Base-by-base conservation (phyloP, 2,888 invertebrate genomes). In the Lepidonotus clava region DNA sequence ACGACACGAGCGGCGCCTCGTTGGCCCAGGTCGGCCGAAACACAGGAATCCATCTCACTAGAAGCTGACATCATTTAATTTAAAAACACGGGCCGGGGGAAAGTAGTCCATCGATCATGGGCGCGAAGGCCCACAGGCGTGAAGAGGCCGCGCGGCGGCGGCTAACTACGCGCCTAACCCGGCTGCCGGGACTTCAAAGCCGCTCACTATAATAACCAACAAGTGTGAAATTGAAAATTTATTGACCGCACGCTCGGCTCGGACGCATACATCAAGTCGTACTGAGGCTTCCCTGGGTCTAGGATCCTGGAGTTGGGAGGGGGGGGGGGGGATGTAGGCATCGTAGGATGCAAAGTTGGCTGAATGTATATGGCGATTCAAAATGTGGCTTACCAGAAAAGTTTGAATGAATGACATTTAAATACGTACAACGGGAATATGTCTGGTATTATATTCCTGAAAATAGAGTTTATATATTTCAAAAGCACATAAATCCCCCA, bases 171-270 rank as follows among this genome's bases (percentile, higher is more conserved):
- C 71, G 46, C 46, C 46, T 85, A 85, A 85, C 85, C 53, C 66
- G 34, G 38, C 21, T n/a, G n/a, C 46, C 67, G 41, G n/a, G 53
- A 61, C 86, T 77, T 86, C 86, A 86, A 86, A 86, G 86, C 34
- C 21, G 5, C 41, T 21, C 80, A 40, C 46, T 41, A 56, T 86
- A 80, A 80, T 86, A 86, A 38, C 56, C 86, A 86, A 76, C 56
- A 77, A 86, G 86, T 86, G 86, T 86, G 86, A 86, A 86, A 86
- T 86, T 86, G 86, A 86, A 86, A 86, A 86, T 86, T 86, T 86
- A 86, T 86, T 86, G 80, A 80, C 51, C 51, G 56, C 51, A 24
- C 86, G 66, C 86, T 51, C 34, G 53, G 8, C 46, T 38, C 61
- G 28, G 85, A 85, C 71, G 32, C 56, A 38, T 83, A 83, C 56